These are phyloP conservation scores for Melanotaenia maccullochi DNA, from an alignment of 2,797 vertebrate species.

Conservation along the genomic window DNA sequence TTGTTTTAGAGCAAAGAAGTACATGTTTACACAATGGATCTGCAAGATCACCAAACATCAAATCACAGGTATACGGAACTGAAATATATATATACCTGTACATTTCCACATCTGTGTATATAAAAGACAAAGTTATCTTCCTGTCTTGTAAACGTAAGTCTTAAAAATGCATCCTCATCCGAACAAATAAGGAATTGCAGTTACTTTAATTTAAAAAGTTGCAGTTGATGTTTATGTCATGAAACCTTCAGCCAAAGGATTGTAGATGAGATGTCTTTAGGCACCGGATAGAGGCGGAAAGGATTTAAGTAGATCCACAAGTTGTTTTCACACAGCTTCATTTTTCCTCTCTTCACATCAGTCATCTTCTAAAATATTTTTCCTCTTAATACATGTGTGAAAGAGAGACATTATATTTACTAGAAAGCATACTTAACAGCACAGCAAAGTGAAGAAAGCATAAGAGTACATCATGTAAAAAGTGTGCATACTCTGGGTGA, in stretches of 20 bases:
- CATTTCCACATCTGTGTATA: neutral
- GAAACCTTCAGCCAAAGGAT: slow-evolving; percentile 19
- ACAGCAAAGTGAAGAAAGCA: slow-evolving; percentile 37
- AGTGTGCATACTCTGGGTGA: slow-evolving; percentile 65
- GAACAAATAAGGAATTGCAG: too few species aligned
- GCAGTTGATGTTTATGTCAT: neutral
- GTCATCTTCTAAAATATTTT: slow-evolving; percentile 18
- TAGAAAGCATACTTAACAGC: slow-evolving; percentile 39
- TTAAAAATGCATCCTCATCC: too few species aligned
- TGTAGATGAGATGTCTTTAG: slow-evolving; percentile 28
- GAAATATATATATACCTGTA: neutral
- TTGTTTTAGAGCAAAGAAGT: neutral
- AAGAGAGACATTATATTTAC: slow-evolving; percentile 40
- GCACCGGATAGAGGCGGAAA: slow-evolving; percentile 7
- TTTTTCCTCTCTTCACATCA: slow-evolving; percentile 4
- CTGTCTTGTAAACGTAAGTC: too few species aligned
- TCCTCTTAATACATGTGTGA: slow-evolving; percentile 44
- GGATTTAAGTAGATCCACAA: slow-evolving; percentile 38
- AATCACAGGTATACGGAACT: neutral
- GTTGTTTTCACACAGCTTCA: slow-evolving; percentile 31
- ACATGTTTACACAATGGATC: neutral
- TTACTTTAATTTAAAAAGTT: too few species aligned
- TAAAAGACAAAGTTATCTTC: too few species aligned
- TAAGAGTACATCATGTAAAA: slow-evolving; percentile 60
- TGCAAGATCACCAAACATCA: neutral